Evolutionary conservation across 2,888 invertebrate genomes (phyloP).

Genomic region (Pherbina coryleti): DNA sequence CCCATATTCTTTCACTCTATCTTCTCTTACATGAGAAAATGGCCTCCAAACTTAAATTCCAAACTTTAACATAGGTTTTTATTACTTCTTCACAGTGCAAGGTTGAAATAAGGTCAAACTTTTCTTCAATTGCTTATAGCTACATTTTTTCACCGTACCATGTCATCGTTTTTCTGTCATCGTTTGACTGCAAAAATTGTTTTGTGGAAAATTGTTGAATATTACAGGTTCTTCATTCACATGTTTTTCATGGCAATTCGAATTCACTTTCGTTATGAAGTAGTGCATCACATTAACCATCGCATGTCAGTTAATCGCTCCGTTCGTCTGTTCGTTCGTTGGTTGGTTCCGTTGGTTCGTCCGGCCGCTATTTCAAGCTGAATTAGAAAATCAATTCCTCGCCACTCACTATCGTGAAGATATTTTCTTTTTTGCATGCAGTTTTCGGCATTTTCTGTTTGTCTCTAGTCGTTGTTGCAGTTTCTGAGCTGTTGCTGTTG

Average conservation of each 20-base stretch:
- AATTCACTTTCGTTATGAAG: slow-evolving; percentile 68
- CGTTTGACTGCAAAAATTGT: not conserved
- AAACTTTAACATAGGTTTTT: slow-evolving; percentile 26
- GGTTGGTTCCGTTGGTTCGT: not conserved
- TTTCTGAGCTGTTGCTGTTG: slow-evolving; percentile 60
- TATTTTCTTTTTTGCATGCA: slow-evolving; percentile 32
- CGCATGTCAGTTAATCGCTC: slow-evolving; percentile 36
- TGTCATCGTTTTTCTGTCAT: slow-evolving; percentile 23
- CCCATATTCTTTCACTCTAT: no score
- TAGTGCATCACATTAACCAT: slow-evolving; percentile 53
- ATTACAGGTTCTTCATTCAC: slow-evolving; percentile 35
- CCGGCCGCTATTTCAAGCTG: not conserved
- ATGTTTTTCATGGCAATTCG: slow-evolving; percentile 50
- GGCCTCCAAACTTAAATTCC: slow-evolving; percentile 24
- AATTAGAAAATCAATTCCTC: slow-evolving; percentile 23
- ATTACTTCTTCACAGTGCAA: slow-evolving; percentile 17
- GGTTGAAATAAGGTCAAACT: slow-evolving; percentile 49
- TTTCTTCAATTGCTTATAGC: slow-evolving; percentile 29
- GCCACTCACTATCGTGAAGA: slow-evolving; percentile 26
- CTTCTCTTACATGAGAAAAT: slow-evolving; percentile 29
- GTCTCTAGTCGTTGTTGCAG: slow-evolving; percentile 35
- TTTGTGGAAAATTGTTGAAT: slow-evolving; percentile 8
- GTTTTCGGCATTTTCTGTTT: slow-evolving; percentile 36
- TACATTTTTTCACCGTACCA: slow-evolving; percentile 8
- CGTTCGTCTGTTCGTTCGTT: not conserved